These are phyloP conservation scores for Apodemia mormo DNA, from an alignment of 2,888 invertebrate genomes.

Conservation along the genomic window DNA sequence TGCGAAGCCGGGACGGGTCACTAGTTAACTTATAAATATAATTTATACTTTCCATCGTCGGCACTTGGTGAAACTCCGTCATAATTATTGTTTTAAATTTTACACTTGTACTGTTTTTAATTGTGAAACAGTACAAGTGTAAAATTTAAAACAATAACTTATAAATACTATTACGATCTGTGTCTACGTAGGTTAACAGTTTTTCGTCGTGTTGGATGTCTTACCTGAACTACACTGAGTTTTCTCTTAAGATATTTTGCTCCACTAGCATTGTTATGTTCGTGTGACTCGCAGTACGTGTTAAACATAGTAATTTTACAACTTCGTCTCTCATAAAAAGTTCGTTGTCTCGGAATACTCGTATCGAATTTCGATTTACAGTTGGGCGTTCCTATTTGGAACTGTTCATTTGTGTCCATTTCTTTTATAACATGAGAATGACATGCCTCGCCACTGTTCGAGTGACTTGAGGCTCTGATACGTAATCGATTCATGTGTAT, in stretches of 20 bases:
- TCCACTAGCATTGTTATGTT: not conserved
- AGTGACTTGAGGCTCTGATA: too few relatives aligned
- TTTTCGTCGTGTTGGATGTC: not conserved
- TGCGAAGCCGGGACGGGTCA: too few relatives aligned
- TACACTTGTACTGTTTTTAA: too few relatives aligned
- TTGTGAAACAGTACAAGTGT: too few relatives aligned
- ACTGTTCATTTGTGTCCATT: not conserved
- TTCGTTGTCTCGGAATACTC: not conserved
- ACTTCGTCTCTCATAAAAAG: slow-evolving; percentile 14
- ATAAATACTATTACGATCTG: too few relatives aligned
- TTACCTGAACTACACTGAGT: not conserved
- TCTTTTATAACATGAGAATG: not conserved
- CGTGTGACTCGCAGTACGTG: slow-evolving; percentile 4
- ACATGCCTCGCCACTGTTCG: too few relatives aligned
- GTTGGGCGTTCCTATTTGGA: not conserved
- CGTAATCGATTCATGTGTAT: too few relatives aligned
- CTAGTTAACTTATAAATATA: too few relatives aligned
- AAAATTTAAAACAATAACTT: too few relatives aligned
- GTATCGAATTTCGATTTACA: slow-evolving; percentile 2
- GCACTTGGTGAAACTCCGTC: too few relatives aligned
- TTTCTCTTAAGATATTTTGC: not conserved
- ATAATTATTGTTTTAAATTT: too few relatives aligned
- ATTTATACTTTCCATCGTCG: too few relatives aligned
- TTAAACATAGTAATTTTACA: not conserved
- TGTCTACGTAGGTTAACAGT: not conserved